Conservation (phyloP, 2,797 vertebrate species). For the Neopelma chrysocephalum region DNA sequence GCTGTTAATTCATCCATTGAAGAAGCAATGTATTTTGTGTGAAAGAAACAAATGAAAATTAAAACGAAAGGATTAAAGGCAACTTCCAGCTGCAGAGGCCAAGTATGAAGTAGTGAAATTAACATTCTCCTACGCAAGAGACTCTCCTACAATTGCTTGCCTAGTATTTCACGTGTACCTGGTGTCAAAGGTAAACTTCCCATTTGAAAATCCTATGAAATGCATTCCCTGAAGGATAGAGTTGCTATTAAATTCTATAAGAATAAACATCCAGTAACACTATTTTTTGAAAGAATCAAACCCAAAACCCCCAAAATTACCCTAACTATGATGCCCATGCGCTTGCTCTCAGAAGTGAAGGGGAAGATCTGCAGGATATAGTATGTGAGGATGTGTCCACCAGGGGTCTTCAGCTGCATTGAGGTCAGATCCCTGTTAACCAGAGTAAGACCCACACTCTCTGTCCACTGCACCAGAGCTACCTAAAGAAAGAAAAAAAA, state of each 20-base stretch:
- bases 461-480: constrained; percentile 93
- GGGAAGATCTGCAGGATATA: constrained; percentile 95
- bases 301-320: constrained; percentile 64
- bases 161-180: not conserved
- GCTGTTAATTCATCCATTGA: not conserved
- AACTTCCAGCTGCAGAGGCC: not conserved
- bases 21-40: not conserved
- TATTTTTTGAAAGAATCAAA: not conserved
- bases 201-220: not conserved
- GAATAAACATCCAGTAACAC: not conserved
- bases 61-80: not conserved
- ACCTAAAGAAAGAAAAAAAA: constrained; percentile 73
- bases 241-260: not conserved
- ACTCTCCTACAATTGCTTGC: not conserved
- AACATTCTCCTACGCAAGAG: not conserved
- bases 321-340: constrained; percentile 96
- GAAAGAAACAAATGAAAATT: not conserved
- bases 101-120: not conserved
- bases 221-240: not conserved
- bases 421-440: constrained; percentile 92
- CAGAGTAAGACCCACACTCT: constrained; percentile 94
- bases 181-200: not conserved
- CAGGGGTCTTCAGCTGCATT: constrained; percentile 91
- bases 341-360: constrained; percentile 97
- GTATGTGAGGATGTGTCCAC: constrained; percentile 91